Evolutionary conservation across 2,888 invertebrate species (phyloP), one percentile per base, ranked within the genome.

Genomic region (Idaea biselata): DNA sequence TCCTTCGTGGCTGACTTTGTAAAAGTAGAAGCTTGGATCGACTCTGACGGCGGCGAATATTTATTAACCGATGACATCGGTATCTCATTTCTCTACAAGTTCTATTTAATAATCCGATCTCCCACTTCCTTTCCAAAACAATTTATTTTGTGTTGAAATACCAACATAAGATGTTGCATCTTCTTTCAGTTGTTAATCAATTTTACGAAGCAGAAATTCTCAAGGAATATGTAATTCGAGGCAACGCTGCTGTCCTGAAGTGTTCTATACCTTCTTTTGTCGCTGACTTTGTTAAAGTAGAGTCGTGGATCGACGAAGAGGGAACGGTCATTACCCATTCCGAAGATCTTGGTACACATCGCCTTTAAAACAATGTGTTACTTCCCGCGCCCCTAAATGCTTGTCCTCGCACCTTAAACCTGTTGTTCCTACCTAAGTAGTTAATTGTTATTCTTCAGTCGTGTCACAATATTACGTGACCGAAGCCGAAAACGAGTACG

Each of bases 401-500:
- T 74, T 74, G 73, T 83, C 83, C 83, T 76, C 78, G 80, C 77
- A 83, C 82, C 79, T 84, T 68, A 62, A 72, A 78, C 81, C 78
- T 71, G 71, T 77, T 76, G 69, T 79, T 81, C 78, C 81, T 71
- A 79, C 73, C 72, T 78, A 80, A 80, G 77, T 73, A 70, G 74
- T 79, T 88, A 70, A 82, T 90, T 87, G 79, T 81, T 88, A 89
- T 90, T 91, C 88, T 91, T 83, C 94, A 97, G 97, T 97, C 89
- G 97, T 97, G 82, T 95, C 96, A 81, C 97, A 97, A 94, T 95
- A 95, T 93, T 97, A 96, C 94, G 95, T 96, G 89, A 96, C 97
- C 77, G 97, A 97, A 93, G 96, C 97, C 82, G 97, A 97, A 93
- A 97, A 98, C 89, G 97, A 97, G 88, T 98, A 97, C 94, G 97